These are phyloP conservation scores for Drosophila nigricruria DNA, from an alignment of 2,888 invertebrate species.

Conservation along the genomic window DNA sequence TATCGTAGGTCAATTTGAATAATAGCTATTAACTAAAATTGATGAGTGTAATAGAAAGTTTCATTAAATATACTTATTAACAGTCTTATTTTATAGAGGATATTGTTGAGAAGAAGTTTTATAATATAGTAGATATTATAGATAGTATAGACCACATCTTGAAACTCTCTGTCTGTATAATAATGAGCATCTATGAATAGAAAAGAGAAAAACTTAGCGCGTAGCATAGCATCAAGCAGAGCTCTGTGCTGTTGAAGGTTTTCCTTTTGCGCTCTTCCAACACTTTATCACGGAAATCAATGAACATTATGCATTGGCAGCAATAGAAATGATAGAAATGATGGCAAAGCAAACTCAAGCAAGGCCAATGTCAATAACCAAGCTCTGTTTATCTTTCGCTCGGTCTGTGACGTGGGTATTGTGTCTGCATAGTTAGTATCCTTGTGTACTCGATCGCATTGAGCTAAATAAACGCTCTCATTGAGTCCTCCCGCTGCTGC, in stretches of 20 bases:
- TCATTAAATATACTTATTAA: background rate
- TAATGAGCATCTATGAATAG: background rate
- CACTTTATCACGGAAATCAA: constrained; percentile 19
- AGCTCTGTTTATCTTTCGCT: constrained; percentile 1
- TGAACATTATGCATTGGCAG: constrained; percentile 46
- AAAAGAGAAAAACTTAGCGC: background rate
- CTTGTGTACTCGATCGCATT: constrained; percentile 17
- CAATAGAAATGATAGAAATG: constrained; percentile 7
- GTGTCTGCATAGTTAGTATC: constrained; percentile 10
- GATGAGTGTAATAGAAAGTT: background rate
- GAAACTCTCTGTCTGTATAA: no score
- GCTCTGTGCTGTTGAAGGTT: constrained; percentile 1
- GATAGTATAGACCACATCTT: background rate
- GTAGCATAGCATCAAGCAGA: constrained; percentile 9
- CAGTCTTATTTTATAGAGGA: no score
- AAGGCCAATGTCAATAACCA: constrained; percentile 32
- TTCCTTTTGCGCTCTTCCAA: background rate
- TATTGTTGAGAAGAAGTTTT: no score
- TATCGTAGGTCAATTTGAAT: background rate
- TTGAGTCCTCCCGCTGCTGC: background rate
- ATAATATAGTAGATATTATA: background rate
- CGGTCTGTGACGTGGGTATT: constrained; percentile 16
- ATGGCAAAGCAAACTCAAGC: constrained; percentile 6
- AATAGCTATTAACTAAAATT: background rate
- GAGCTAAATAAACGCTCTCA: constrained; percentile 10